Base-by-base conservation (phyloP, 2,888 invertebrate species). In the Pharmacophagus antenor region DNA sequence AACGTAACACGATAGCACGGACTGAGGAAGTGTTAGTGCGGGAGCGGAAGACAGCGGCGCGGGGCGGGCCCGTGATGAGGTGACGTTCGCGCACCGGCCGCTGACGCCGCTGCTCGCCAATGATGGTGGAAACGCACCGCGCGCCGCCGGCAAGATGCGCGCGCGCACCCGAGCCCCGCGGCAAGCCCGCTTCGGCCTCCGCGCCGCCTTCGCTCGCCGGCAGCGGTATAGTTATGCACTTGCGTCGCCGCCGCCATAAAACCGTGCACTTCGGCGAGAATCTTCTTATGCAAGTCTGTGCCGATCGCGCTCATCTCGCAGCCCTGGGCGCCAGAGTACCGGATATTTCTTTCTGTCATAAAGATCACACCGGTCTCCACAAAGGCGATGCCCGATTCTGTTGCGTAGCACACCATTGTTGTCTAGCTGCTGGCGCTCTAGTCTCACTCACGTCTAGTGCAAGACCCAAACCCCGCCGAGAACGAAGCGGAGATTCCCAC, bases 261-360 rank as follows among this genome's bases (percentile, higher is more conserved):
- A 95, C 95, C 53, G 95, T 95, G 54, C 95, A 95, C 82, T 95
- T 95, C 77, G 95, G 95, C 62, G 95, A 95, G 77, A 95, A 95
- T 80, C 91, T 95, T 25, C 81, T 95, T 68, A 92, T 94, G 82
- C 94, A 95, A 82, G 94, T 95, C 56, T 94, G 94, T 81, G 93
- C 94, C 65, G 94, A 95, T 82, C 92, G 94, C 60, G 93, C 90
- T 18, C 90, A 91, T 69, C 77, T 90, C 64, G 84, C 91, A 47
- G 88, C 90, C 48, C 82, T 91, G 57, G 91, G 91, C 47, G 90
- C 91, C 46, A 80, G 91, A 64, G 77, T 89, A 56, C 90, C 90
- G 20, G 89, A 91, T 70, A 80, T 91, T 69, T 87, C 88, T 53
- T 91, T 90, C 71, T 91, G 91, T 68, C 91, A 90, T 71, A 90